A percentile compares a stretch with the other conserved stretches of the same genome.
These are phyloP conservation scores for Morbakka virulenta DNA, from an alignment of 30 jellyfish, hydroid and myxozoan genomes.

Conservation along the genomic window DNA sequence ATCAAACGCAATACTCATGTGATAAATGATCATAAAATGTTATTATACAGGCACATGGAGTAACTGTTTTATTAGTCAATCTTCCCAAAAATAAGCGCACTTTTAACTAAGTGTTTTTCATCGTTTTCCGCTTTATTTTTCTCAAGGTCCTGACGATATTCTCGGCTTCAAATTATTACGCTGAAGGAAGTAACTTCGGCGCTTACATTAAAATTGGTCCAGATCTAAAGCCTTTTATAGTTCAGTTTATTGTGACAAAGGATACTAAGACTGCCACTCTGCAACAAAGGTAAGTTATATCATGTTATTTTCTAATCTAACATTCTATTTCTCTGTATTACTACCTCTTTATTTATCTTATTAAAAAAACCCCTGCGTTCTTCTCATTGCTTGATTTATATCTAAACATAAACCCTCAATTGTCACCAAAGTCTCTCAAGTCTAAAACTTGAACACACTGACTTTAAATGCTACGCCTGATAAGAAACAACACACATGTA, in stretches of 20 bases:
- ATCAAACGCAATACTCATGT: too few relatives aligned
- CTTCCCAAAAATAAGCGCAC: neutral
- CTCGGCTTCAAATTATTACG: conserved; percentile 79
- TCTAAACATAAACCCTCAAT: too few relatives aligned
- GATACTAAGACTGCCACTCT: conserved; percentile 13
- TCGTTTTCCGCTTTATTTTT: neutral
- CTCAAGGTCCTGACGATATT: conserved; percentile 66
- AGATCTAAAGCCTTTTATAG: conserved; percentile 52
- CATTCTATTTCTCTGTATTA: neutral
- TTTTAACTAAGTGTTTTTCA: neutral
- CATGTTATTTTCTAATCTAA: too few relatives aligned
- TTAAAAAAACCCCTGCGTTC: too few relatives aligned
- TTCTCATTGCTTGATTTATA: too few relatives aligned
- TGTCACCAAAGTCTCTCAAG: too few relatives aligned
- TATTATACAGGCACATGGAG: neutral
- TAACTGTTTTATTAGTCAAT: neutral
- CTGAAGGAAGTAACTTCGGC: conserved; percentile 73
- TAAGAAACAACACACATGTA: too few relatives aligned
- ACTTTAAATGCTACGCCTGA: too few relatives aligned
- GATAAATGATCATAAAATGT: too few relatives aligned
- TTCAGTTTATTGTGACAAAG: conserved; percentile 52
- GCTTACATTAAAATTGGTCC: conserved; percentile 61
- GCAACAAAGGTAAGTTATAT: conserved; percentile 24
- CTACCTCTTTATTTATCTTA: neutral
- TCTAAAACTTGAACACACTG: too few relatives aligned